A percentile compares a stretch with the other conserved stretches of the same genome.
These are phyloP conservation scores for Uropsilus gracilis DNA, from an alignment of 2,113 vertebrate genomes.

Conservation along the genomic window DNA sequence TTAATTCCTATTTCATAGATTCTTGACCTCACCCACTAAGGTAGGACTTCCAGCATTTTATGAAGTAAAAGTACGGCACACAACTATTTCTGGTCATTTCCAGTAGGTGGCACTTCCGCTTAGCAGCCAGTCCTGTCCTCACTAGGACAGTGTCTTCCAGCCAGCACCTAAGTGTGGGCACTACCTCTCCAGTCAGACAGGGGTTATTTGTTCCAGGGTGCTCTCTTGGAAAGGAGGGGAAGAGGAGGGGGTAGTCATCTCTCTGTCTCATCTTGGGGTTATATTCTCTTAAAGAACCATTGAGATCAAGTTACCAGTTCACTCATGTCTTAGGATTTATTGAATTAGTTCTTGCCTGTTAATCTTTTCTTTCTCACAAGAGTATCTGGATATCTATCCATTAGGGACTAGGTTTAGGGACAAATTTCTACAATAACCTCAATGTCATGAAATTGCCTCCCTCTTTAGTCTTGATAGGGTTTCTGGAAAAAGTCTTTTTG, in stretches of 20 bases:
- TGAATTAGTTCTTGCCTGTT: background rate
- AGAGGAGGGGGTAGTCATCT: no score
- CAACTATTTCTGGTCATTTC: background rate
- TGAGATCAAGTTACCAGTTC: background rate
- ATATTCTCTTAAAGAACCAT: background rate
- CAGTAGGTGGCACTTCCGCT: background rate
- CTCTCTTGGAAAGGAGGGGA: background rate
- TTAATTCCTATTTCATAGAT: background rate
- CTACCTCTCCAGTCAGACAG: background rate
- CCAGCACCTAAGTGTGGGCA: rapidly evolving
- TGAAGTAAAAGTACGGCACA: background rate
- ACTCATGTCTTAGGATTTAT: background rate
- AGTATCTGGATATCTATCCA: background rate
- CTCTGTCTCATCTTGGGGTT: background rate
- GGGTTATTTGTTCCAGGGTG: background rate
- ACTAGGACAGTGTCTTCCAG: background rate
- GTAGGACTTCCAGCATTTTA: background rate
- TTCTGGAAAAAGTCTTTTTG: background rate
- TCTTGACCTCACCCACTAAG: background rate
- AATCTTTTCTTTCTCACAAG: background rate
- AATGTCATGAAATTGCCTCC: background rate
- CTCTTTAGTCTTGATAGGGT: background rate
- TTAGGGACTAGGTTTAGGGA: background rate
- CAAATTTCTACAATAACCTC: background rate
- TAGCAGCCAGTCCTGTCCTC: background rate